Conservation (phyloP, 2,888 invertebrate genomes). For the Dicycla oo region DNA sequence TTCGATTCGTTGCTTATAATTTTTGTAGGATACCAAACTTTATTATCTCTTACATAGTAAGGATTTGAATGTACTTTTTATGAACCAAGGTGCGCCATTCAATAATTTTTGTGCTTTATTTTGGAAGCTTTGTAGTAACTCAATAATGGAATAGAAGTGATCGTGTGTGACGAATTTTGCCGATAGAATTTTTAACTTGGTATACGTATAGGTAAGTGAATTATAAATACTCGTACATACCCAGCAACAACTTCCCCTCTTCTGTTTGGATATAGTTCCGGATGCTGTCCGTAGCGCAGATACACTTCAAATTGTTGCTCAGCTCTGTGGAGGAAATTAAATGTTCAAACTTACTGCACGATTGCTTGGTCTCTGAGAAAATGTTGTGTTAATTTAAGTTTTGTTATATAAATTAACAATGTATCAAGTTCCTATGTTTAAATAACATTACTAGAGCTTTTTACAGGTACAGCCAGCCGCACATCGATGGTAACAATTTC, state of each 20-base stretch:
- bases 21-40: too few species aligned
- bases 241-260: slow-evolving; percentile 97
- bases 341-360: slow-evolving; percentile 17
- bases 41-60: too few species aligned
- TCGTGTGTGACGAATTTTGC: too few species aligned
- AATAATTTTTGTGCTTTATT: too few species aligned
- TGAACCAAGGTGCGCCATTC: too few species aligned
- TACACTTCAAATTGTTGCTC: slow-evolving; percentile 98
- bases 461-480: not conserved
- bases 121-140: too few species aligned
- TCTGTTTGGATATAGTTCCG: slow-evolving; percentile 97
- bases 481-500: too few species aligned
- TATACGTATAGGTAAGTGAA: not conserved
- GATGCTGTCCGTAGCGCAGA: slow-evolving; percentile 97
- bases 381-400: not conserved
- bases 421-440: not conserved
- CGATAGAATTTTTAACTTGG: too few species aligned
- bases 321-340: slow-evolving; percentile 89
- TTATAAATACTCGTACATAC: slow-evolving; percentile 83
- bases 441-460: not conserved
- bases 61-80: too few species aligned
- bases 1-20: too few species aligned
- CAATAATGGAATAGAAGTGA: too few species aligned
- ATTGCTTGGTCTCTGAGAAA: not conserved
- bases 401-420: not conserved